Conservation (phyloP, 2,888 invertebrate genomes). For the Pheosia gnoma region DNA sequence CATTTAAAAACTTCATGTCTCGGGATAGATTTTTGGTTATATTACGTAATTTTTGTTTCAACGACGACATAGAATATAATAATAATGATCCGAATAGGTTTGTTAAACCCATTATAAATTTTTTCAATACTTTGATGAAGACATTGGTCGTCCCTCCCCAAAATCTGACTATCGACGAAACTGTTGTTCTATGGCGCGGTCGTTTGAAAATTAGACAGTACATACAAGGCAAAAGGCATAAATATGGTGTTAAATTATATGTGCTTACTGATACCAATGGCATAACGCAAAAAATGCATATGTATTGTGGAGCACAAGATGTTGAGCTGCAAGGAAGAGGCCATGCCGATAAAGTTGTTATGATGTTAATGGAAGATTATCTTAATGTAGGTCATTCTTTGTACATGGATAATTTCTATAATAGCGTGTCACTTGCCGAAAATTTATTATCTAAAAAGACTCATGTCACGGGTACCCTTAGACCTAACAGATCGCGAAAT, state of each 20-base stretch:
- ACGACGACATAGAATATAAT: too few relatives aligned
- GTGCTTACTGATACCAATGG: conserved; percentile 25
- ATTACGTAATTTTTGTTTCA: too few relatives aligned
- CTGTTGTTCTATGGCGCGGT: too few relatives aligned
- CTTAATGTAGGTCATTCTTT: conserved; percentile 19
- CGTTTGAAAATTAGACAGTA: conserved; percentile 21
- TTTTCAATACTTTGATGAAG: too few relatives aligned
- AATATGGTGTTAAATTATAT: conserved; percentile 25
- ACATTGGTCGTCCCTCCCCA: too few relatives aligned
- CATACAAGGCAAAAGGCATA: conserved; percentile 23
- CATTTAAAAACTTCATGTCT: too few relatives aligned
- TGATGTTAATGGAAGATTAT: conserved; percentile 19
- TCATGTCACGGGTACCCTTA: conserved; percentile 19
- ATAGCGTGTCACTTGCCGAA: conserved; percentile 19
- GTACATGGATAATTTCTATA: conserved; percentile 26
- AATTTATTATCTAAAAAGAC: conserved; percentile 16
- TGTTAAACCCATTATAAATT: too few relatives aligned
- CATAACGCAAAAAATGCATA: conserved; percentile 18
- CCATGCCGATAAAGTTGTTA: conserved; percentile 26
- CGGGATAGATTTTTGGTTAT: too few relatives aligned
- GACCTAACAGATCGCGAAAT: conserved; percentile 12
- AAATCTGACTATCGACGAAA: too few relatives aligned
- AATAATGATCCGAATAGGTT: too few relatives aligned
- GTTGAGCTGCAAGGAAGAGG: conserved; percentile 12
- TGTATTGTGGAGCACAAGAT: conserved; percentile 20